Conservation (phyloP, 2,888 invertebrate genomes). For the Epirrhoe alternata region DNA sequence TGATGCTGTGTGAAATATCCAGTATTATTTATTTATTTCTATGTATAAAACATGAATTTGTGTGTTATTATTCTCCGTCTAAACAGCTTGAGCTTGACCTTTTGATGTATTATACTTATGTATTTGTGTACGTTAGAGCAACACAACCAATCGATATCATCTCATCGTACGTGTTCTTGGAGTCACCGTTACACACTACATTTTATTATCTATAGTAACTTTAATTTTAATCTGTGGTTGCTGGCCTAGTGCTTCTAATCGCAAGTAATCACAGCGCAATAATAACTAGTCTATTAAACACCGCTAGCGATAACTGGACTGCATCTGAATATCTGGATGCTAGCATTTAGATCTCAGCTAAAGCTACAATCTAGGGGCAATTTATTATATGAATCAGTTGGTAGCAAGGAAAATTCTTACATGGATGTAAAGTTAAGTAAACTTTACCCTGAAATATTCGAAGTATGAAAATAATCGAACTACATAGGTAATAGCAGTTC, state of each 20-base stretch:
- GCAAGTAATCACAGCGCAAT: constrained; percentile 27
- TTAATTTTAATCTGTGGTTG: constrained; percentile 48
- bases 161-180: constrained; percentile 50
- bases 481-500: too few species aligned
- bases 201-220: not conserved
- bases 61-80: too few species aligned
- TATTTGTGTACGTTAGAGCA: not conserved
- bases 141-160: constrained; percentile 43
- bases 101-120: not conserved
- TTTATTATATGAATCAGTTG: not conserved
- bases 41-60: too few species aligned
- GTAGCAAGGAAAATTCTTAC: too few species aligned
- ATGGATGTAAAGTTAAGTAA: too few species aligned
- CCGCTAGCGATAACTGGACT: constrained; percentile 47
- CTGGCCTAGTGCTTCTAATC: constrained; percentile 58
- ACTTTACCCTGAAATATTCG: too few species aligned
- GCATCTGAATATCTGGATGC: constrained; percentile 25
- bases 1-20: too few species aligned
- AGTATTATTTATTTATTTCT: too few species aligned
- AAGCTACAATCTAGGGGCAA: not conserved
- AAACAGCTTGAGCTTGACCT: too few species aligned
- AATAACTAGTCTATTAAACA: constrained; percentile 26
- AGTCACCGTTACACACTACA: constrained; percentile 45
- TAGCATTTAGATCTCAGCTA: not conserved
- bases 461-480: too few species aligned